Evolutionary conservation across 2,888 invertebrate species (phyloP), one percentile per base, ranked within the genome.

Genomic region (Synergus laeviventris): DNA sequence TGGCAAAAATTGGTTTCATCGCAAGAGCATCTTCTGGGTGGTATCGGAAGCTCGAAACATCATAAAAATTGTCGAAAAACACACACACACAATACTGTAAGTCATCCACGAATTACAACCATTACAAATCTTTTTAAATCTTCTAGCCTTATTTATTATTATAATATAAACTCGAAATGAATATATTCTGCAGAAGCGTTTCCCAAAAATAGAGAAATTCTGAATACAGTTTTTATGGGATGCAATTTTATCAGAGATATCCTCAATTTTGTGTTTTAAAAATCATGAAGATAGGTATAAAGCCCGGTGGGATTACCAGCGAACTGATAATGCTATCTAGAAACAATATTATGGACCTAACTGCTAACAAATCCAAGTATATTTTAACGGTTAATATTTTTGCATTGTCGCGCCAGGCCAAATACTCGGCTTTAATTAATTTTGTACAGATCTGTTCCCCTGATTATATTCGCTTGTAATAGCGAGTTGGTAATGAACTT

Each of bases 1-100:
- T 84, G 83, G 83, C 87, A 87, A 89, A 89, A 89, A 89, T 89
- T 89, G 87, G 88, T 88, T 89, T 87, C 88, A 88, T 87, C 86
- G 84, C 85, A 81, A 85, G 83, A 83, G 85, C 84, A 84, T 86
- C 86, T 85, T 80, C 79, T 88, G 88, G 87, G 88, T 86, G 87
- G 88, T 83, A 86, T 85, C 83, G 82, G 80, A 42, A 79, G 81
- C 77, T 76, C 80, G 78, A 39, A 49, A 49, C 45, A 21, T 49
- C 49, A 49, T 70, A 49, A 70, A 70, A n/a, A 18, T 21, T 64
- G 14, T 64, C 16, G 12, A 5, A n/a, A n/a, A n/a, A n/a, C n/a
- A n/a, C n/a, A n/a, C n/a, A n/a, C n/a, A n/a, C n/a, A n/a, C n/a
- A n/a, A n/a, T n/a, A 42, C 42, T 39, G 16, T 18, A 16, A 74